phyloP scores from a whole-genome alignment of 1,140 invertebrate species.

The Megathymus violae region DNA sequence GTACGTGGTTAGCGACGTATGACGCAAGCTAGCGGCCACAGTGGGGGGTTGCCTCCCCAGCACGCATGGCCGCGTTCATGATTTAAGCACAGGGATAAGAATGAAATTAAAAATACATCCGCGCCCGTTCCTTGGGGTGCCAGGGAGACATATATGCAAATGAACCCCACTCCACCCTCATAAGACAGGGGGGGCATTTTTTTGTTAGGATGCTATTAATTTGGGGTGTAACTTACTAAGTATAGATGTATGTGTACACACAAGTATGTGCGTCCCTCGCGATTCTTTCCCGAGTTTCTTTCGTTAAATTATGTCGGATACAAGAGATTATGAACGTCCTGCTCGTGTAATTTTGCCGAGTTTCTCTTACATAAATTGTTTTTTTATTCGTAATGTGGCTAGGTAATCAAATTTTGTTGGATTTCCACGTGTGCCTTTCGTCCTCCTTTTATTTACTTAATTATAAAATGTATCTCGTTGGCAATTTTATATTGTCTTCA shows the following conservation, averaged over 20 bases:
- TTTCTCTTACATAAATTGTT: slow-evolving; percentile 24
- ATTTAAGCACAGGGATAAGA: slow-evolving; percentile 83
- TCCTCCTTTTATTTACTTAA: neutral
- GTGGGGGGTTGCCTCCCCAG: slow-evolving; percentile 58
- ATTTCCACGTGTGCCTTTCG: slow-evolving; percentile 3
- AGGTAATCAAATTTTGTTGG: slow-evolving; percentile 29
- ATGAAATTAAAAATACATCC: slow-evolving; percentile 84
- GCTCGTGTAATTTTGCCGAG: slow-evolving; percentile 32
- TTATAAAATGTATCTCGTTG: too few species aligned
- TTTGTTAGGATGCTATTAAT: slow-evolving; percentile 83
- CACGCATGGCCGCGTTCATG: slow-evolving; percentile 83
- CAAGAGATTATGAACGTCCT: slow-evolving; percentile 69
- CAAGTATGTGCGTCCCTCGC: slow-evolving; percentile 59
- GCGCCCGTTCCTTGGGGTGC: slow-evolving; percentile 77
- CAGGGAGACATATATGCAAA: slow-evolving; percentile 82
- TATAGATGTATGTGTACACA: slow-evolving; percentile 60
- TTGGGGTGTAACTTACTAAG: slow-evolving; percentile 79
- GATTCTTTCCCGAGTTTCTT: slow-evolving; percentile 55
- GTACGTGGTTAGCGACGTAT: slow-evolving; percentile 82
- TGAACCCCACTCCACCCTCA: slow-evolving; percentile 68
- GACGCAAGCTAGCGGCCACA: slow-evolving; percentile 75
- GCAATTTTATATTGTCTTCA: too few species aligned
- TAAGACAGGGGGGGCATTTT: slow-evolving; percentile 77
- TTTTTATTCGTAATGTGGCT: slow-evolving; percentile 17
- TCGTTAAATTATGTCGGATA: slow-evolving; percentile 75